These are phyloP conservation scores for Adela reaumurella DNA, from an alignment of 2,888 invertebrate species.

Conservation along the genomic window DNA sequence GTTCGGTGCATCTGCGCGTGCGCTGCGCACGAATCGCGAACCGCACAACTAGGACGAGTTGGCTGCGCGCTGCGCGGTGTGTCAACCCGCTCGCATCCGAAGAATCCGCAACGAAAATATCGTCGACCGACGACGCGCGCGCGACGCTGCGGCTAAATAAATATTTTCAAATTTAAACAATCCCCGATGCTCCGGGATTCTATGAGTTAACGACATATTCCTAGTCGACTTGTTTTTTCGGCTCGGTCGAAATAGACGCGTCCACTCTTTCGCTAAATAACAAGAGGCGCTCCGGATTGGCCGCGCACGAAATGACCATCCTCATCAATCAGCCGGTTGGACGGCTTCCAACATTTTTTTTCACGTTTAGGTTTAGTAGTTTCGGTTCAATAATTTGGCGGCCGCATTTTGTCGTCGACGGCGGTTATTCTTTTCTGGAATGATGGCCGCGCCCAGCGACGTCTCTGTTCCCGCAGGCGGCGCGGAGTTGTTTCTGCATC, in stretches of 20 bases:
- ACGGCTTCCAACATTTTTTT: conserved; percentile 51
- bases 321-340: conserved; percentile 58
- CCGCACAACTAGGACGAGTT: too few species aligned
- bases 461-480: not conserved
- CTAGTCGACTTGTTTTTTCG: conserved; percentile 46
- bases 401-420: conserved; percentile 20
- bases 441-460: not conserved
- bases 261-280: conserved; percentile 54
- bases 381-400: conserved; percentile 44
- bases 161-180: not conserved
- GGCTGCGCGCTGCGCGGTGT: too few species aligned
- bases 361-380: conserved; percentile 53
- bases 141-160: not conserved
- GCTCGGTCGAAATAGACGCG: conserved; percentile 49
- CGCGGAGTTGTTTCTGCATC: not conserved
- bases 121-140: too few species aligned
- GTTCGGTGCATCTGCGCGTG: too few species aligned
- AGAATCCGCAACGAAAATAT: not conserved
- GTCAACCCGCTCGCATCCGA: not conserved
- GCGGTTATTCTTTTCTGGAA: not conserved
- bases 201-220: conserved; percentile 32
- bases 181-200: not conserved
- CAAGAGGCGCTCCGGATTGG: conserved; percentile 55
- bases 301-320: conserved; percentile 57
- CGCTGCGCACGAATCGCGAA: too few species aligned